Evolutionary conservation across 2,797 vertebrate species (phyloP).

Genomic region (Pampus argenteus): DNA sequence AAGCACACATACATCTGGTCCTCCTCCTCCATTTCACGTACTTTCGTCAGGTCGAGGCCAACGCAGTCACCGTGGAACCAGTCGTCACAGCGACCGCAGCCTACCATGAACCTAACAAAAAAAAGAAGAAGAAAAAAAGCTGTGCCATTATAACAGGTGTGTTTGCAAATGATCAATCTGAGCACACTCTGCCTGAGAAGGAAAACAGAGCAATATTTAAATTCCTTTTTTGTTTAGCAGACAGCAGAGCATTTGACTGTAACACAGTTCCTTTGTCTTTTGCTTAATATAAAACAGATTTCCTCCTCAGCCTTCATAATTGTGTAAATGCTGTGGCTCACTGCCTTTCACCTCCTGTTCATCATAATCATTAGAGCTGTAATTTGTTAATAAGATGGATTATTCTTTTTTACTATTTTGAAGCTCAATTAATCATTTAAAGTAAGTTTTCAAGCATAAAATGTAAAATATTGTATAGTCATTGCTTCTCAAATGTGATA

Average conservation of each 20-base stretch:
- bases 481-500: no score
- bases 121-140: conserved; percentile 7
- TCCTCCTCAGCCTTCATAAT: no score
- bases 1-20: conserved; percentile 98
- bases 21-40: conserved; percentile 96
- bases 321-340: conserved; percentile 1
- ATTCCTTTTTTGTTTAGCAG: background rate
- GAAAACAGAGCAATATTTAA: background rate
- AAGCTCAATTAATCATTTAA: no score
- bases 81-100: conserved; percentile 97
- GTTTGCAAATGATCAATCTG: background rate
- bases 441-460: background rate
- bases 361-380: background rate
- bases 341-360: background rate
- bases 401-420: no score
- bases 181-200: background rate
- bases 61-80: conserved; percentile 99
- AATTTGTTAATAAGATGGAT: no score
- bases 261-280: background rate
- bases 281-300: background rate
- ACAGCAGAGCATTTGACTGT: background rate
- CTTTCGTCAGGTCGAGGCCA: conserved; percentile 94
- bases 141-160: background rate
- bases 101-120: conserved; percentile 95
- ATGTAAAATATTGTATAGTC: no score